phyloP scores from a whole-genome alignment of 2,113 vertebrate genomes.

The Collichthys lucidus region DNA sequence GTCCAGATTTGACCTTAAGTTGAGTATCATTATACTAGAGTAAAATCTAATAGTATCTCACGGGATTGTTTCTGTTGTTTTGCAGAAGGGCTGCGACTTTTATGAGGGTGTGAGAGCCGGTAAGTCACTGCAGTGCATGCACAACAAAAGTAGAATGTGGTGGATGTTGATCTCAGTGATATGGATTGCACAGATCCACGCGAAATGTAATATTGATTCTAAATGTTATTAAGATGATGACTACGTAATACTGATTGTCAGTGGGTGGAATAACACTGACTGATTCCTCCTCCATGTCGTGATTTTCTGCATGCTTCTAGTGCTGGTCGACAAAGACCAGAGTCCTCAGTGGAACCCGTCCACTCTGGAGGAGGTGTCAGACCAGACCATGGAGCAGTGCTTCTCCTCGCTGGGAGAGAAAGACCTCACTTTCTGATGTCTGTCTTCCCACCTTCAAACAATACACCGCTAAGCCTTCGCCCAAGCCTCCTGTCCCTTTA shows the following conservation, averaged over 20 bases:
- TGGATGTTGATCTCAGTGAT: not conserved
- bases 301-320: conserved; percentile 74
- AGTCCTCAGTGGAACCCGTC: conserved; percentile 91
- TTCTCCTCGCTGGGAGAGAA: conserved; percentile 89
- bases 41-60: not conserved
- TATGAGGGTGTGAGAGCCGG: conserved; percentile 94
- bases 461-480: conserved; percentile 27
- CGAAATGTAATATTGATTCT: no score
- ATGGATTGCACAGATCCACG: not conserved
- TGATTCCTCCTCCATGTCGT: rapidly evolving
- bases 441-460: conserved; percentile 1
- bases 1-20: no score
- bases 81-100: conserved; percentile 92
- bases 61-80: conserved; percentile 53
- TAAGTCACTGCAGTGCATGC: conserved; percentile 75
- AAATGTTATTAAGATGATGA: not conserved
- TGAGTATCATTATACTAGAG: not conserved
- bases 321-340: conserved; percentile 94
- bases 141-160: not conserved
- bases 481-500: conserved; percentile 28
- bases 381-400: conserved; percentile 85
- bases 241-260: not conserved
- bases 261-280: no score
- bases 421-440: conserved; percentile 87
- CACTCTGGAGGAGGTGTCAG: conserved; percentile 86